Conservation (phyloP, 2,113 vertebrate genomes). For the Lamprotornis superbus region DNA sequence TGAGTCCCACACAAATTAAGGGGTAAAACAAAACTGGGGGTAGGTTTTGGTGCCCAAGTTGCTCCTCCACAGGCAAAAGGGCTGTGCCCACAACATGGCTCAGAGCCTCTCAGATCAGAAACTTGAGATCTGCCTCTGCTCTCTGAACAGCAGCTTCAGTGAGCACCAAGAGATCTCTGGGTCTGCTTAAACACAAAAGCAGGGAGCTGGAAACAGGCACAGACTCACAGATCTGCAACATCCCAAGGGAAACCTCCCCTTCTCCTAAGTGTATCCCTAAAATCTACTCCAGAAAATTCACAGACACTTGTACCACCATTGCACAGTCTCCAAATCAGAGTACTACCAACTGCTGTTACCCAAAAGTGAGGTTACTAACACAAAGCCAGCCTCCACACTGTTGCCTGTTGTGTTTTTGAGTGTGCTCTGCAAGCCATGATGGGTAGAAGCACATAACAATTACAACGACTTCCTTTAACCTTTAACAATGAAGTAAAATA, state of each 20-base stretch:
- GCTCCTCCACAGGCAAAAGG: background rate
- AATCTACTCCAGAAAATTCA: background rate
- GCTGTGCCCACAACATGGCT: background rate
- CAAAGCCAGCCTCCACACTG: background rate
- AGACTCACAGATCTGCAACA: background rate
- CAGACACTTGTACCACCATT: background rate
- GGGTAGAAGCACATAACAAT: background rate
- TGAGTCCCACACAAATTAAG: background rate
- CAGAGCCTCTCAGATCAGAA: background rate
- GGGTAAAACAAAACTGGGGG: background rate
- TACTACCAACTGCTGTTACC: background rate
- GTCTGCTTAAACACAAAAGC: background rate
- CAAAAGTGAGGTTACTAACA: background rate
- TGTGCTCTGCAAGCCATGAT: background rate
- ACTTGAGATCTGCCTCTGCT: background rate
- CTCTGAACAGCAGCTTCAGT: background rate
- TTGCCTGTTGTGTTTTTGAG: background rate
- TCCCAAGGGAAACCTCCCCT: background rate
- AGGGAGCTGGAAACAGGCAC: background rate
- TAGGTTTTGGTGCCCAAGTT: background rate
- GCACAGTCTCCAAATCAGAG: background rate
- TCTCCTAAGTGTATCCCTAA: background rate
- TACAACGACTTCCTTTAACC: background rate
- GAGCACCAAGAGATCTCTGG: background rate
- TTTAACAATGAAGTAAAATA: background rate